Evolutionary conservation across 2,797 vertebrate species (phyloP), one percentile per base, ranked within the genome.

Genomic region (Threskiornis aethiopicus): DNA sequence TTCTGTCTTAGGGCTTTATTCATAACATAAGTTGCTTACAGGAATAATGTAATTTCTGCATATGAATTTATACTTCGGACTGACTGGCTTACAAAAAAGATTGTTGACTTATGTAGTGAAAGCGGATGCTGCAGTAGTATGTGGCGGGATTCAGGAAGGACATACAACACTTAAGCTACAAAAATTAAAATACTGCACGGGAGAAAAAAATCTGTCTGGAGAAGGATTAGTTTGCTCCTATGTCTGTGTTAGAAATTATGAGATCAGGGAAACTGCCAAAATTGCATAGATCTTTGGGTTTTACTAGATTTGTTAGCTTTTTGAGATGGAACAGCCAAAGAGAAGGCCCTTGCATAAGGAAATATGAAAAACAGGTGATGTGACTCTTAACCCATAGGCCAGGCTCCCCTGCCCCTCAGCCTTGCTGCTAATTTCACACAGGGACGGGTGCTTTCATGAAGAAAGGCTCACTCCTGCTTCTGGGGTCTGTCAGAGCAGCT

Each of bases 1-100:
- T 75, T 94, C 70, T 95, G 66, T 84, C 87, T 87, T 90, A 89
- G 47, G 87, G 84, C 82, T 93, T 95, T 97, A 79, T 90, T 86
- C 91, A 3, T 54, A 85, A 84, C 72, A 42, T 10, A 86, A 85
- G 35, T 94, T 90, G 88, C 79, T 94, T 77, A 55, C 46, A 95
- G 93, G 80, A 97, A 96, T 84, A 93, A 75, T 62, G 66, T 47
- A 21, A 62, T 62, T 97, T 96, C 92, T 96, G 88, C 5, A 24
- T 75, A 25, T 29, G 52, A 92, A 85, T 84, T 93, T 79, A 39
- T 91, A 47, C 11, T 58, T 84, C 31, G 70, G 58, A 78, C 54
- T 51, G 35, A 33, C 46, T 59, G 73, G 25, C 81, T 89, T 75
- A 55, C 22, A 12, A 59, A 58, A 51, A 71, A 90, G 82, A 72